A percentile compares a stretch with the other conserved stretches of the same genome.
Conservation (phyloP, 2,888 invertebrate species). For the Steinernema hermaphroditum region DNA sequence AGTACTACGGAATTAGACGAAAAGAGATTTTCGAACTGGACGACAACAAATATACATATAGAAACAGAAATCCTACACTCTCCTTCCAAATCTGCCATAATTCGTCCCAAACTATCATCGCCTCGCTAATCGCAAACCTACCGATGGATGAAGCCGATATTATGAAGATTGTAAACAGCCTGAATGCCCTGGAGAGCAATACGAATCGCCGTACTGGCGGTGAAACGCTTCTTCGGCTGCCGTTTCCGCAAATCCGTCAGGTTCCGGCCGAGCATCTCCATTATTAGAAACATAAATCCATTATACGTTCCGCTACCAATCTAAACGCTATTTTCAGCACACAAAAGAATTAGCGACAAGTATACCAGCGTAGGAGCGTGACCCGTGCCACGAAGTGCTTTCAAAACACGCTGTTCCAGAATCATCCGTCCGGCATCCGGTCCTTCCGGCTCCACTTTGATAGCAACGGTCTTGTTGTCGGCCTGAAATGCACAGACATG, state of each 20-base stretch:
- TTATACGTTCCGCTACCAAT: constrained; percentile 51
- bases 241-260: constrained; percentile 53
- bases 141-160: constrained; percentile 55
- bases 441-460: constrained; percentile 58
- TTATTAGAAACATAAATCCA: constrained; percentile 56
- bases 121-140: too few relatives aligned
- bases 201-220: constrained; percentile 40
- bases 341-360: too few relatives aligned
- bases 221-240: constrained; percentile 42
- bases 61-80: too few relatives aligned
- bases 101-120: too few relatives aligned
- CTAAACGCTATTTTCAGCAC: too few relatives aligned
- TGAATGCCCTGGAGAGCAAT: constrained; percentile 54
- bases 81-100: too few relatives aligned
- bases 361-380: constrained; percentile 54
- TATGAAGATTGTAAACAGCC: constrained; percentile 54
- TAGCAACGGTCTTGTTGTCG: constrained; percentile 47
- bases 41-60: too few relatives aligned
- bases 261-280: constrained; percentile 62
- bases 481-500: background rate
- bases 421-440: constrained; percentile 56
- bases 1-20: too few relatives aligned
- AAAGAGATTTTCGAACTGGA: too few relatives aligned
- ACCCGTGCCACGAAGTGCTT: constrained; percentile 40
- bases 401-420: constrained; percentile 56